Base-by-base conservation (phyloP, 1,140 invertebrate genomes). In the Adoxophyes honmai region DNA sequence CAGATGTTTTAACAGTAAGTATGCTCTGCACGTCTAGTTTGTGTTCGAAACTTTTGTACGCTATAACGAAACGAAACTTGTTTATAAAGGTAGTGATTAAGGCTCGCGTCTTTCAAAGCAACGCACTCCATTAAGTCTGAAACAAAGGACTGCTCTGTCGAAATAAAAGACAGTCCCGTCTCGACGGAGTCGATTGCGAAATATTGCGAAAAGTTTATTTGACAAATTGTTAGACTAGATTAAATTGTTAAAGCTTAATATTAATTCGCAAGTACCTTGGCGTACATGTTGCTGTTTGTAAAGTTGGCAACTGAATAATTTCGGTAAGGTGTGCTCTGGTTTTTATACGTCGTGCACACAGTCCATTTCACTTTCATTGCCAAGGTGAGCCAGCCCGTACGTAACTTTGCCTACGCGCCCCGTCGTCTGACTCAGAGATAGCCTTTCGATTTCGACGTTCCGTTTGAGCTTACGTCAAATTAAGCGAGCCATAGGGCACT, bases 261-360 rank as follows among this genome's bases (percentile, higher is more conserved):
- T 34, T 11, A 13, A 48, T 28, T 21, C 11, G 13, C 6, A 82
- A 81, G 67, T 68, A 88, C 85, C 85, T 88, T 88, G 68, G 83
- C 80, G 85, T 78, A 88, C 85, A 88, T 88, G 83, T 85, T 86
- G 76, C 66, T 82, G 66, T 70, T 75, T 68, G 71, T 77, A 75
- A 69, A 71, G 80, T 76, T 85, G 83, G 85, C 63, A 86, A 86
- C 81, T 88, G 81, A 86, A 86, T 88, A 85, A 82, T 86, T 78
- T 81, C 59, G 68, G 53, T 55, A 66, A 69, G 67, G 65, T 70
- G 59, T 76, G 77, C 76, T 75, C 72, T 60, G 68, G 70, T 81
- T 80, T 84, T 78, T 84, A 84, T 84, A 84, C 57, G 51, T 58
- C 53, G 66, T 65, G 57, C 60, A 70, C 48, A 66, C 36, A 70